Percentiles rank a stretch among this genome's conserved stretches.
Conservation (phyloP, 2,888 invertebrate genomes). For the Linnaemya vulpina region DNA sequence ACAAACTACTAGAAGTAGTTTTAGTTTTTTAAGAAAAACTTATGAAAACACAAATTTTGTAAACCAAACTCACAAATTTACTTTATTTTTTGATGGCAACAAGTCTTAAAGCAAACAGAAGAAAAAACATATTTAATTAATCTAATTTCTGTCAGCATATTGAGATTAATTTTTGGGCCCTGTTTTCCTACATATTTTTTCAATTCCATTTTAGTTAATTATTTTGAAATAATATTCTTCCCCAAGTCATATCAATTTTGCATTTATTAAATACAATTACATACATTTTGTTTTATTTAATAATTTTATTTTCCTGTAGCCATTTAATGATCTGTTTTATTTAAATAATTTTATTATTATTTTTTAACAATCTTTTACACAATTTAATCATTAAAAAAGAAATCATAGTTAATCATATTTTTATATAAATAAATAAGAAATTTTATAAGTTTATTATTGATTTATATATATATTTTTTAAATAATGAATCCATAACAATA, state of each 20-base stretch:
- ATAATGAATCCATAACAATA: conserved; percentile 60
- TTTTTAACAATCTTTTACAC: conserved; percentile 30
- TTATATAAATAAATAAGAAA: conserved; percentile 64
- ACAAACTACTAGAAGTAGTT: conserved; percentile 60
- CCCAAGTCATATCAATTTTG: conserved; percentile 69
- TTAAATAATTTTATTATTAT: conserved; percentile 33
- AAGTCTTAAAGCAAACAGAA: conserved; percentile 1
- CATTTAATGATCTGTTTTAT: conserved; percentile 59
- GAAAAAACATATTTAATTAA: background rate
- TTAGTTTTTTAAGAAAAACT: conserved; percentile 20
- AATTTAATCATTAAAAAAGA: conserved; percentile 54
- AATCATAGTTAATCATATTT: conserved; percentile 72
- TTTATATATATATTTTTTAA: conserved; percentile 56
- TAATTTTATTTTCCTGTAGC: conserved; percentile 42
- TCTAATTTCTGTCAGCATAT: conserved; percentile 15
- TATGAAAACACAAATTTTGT: conserved; percentile 59
- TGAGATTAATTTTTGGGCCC: conserved; percentile 21
- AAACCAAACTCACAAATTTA: conserved; percentile 57
- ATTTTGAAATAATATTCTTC: background rate
- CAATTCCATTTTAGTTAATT: background rate
- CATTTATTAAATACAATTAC: conserved; percentile 57
- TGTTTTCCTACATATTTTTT: background rate
- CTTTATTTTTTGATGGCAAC: conserved; percentile 37
- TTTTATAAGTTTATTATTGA: conserved; percentile 66
- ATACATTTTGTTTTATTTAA: conserved; percentile 24